Conservation (phyloP, 2,888 invertebrate genomes). For the Pimpla rufipes region DNA sequence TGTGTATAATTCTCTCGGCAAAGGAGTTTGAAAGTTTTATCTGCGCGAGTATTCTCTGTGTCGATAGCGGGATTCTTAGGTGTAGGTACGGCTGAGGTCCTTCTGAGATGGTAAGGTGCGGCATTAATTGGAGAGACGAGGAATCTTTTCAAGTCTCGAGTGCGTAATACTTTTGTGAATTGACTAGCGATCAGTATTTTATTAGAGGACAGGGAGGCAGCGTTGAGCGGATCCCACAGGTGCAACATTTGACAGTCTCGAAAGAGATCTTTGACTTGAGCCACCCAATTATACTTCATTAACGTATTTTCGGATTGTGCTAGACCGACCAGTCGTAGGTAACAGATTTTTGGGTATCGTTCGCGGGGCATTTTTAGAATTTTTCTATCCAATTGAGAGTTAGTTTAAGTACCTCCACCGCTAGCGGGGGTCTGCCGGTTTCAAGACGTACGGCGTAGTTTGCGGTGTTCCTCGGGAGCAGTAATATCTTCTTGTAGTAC, state of each 20-base stretch:
- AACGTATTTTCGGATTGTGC: not conserved
- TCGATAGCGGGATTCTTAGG: not conserved
- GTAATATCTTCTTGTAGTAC: not conserved
- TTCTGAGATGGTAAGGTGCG: not conserved
- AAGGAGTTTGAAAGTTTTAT: not conserved
- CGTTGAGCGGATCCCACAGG: not conserved
- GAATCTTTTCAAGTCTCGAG: not conserved
- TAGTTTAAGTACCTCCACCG: not conserved
- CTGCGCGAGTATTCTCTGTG: not conserved
- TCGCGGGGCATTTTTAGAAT: too few relatives aligned
- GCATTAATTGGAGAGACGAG: not conserved
- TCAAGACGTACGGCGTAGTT: not conserved
- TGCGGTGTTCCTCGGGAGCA: not conserved
- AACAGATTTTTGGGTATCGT: too few relatives aligned
- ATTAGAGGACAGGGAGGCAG: not conserved
- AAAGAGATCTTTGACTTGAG: not conserved
- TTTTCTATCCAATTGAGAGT: not conserved
- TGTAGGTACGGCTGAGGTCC: not conserved
- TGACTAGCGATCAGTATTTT: not conserved
- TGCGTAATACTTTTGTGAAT: not conserved
- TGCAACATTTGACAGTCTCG: not conserved
- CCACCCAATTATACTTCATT: not conserved
- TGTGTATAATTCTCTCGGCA: not conserved
- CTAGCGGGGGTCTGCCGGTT: too few relatives aligned
- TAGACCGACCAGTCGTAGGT: not conserved